phyloP scores from a whole-genome alignment of 2,888 invertebrate species.

The Conus canariensis region DNA sequence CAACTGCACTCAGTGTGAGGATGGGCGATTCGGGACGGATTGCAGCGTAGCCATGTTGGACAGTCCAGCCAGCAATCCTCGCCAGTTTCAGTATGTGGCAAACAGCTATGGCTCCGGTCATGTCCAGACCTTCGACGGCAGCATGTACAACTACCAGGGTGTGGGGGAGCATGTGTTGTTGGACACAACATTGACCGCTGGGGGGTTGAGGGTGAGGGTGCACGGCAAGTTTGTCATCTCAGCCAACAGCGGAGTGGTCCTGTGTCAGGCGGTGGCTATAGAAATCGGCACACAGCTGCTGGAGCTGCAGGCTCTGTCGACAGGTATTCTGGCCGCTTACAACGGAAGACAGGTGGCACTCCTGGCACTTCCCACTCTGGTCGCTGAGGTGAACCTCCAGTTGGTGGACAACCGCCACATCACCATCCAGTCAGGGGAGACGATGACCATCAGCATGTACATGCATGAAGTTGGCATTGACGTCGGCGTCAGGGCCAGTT shows the following conservation, averaged over 20 bases:
- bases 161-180: conserved; percentile 60
- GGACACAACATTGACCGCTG: not conserved
- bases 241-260: conserved; percentile 23
- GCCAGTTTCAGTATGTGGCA: conserved; percentile 11
- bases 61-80: conserved; percentile 34
- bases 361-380: conserved; percentile 1
- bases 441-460: conserved; percentile 2
- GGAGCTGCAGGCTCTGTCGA: conserved; percentile 24
- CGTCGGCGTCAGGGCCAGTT: conserved; percentile 10
- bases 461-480: conserved; percentile 26
- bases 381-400: not conserved
- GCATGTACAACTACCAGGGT: conserved; percentile 55
- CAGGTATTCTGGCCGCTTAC: not conserved
- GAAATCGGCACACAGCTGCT: conserved; percentile 11
- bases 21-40: conserved; percentile 61
- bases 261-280: conserved; percentile 35
- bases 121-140: conserved; percentile 61
- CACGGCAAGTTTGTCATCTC: conserved; percentile 33
- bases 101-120: conserved; percentile 52
- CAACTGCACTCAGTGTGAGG: conserved; percentile 56
- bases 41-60: conserved; percentile 56
- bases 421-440: not conserved
- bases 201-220: not conserved
- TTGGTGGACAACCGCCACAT: conserved; percentile 14
- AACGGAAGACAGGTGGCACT: not conserved